Conservation (phyloP, 92 coral and sea anemone genomes). For the Phenganax subtilis region DNA sequence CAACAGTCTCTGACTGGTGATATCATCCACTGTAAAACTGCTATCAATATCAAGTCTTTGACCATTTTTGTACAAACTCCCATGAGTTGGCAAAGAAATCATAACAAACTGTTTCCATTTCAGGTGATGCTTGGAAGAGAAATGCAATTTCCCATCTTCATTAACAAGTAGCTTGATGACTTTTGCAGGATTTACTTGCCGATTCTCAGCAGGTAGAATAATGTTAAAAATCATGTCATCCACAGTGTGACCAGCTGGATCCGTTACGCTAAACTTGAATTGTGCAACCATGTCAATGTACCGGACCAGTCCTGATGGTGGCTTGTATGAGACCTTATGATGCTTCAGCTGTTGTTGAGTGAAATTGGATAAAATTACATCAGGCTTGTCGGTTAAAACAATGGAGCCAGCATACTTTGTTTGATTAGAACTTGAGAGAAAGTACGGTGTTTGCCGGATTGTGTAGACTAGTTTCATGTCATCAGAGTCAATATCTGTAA, state of each 20-base stretch:
- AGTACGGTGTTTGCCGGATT: conserved; percentile 59
- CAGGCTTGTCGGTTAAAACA: conserved; percentile 53
- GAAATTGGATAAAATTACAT: conserved; percentile 55
- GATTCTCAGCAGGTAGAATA: conserved; percentile 61
- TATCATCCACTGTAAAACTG: conserved; percentile 62
- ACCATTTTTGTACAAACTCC: conserved; percentile 57
- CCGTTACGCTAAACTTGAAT: conserved; percentile 88
- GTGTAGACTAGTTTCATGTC: conserved; percentile 61
- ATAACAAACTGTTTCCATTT: conserved; percentile 47
- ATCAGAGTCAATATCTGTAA: conserved; percentile 75
- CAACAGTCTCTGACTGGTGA: conserved; percentile 51
- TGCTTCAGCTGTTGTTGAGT: conserved; percentile 80
- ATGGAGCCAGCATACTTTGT: conserved; percentile 60
- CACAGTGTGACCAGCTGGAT: conserved; percentile 67
- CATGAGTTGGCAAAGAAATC: conserved; percentile 62
- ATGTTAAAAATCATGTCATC: conserved; percentile 56
- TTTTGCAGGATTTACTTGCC: conserved; percentile 57
- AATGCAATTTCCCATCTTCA: conserved; percentile 35
- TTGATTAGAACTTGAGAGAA: conserved; percentile 49
- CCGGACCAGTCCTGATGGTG: conserved; percentile 55
- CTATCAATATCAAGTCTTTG: conserved; percentile 52
- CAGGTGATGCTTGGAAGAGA: neutral
- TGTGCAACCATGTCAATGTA: conserved; percentile 53
- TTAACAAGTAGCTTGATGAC: conserved; percentile 52
- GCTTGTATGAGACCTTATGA: conserved; percentile 63